A percentile compares a stretch with the other conserved stretches of the same genome.
phyloP scores from a whole-genome alignment of 2,797 vertebrate species.

The Myotis pilosus region DNA sequence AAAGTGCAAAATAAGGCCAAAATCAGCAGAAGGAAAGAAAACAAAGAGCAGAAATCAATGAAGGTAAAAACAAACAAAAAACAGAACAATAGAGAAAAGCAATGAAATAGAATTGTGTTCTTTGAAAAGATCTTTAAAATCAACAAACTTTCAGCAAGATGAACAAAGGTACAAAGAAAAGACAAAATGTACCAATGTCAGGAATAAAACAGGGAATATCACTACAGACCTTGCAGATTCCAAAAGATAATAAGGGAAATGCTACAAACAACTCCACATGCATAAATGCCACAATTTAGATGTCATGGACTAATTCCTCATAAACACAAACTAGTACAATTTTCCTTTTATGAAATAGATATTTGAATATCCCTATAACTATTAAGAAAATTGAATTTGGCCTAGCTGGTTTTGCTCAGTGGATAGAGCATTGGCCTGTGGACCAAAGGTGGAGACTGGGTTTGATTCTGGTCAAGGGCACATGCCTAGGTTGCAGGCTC shows the following conservation, averaged over 20 bases:
- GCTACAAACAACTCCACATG: neutral
- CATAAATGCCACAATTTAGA: neutral
- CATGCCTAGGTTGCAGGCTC: too few relatives aligned
- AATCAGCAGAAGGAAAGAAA: neutral
- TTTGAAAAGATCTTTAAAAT: slow-evolving; percentile 10
- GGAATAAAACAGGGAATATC: neutral
- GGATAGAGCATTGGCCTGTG: too few relatives aligned
- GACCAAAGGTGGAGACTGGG: too few relatives aligned
- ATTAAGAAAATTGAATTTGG: neutral
- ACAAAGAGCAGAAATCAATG: neutral
- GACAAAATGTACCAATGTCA: neutral
- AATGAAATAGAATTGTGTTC: neutral
- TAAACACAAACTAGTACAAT: neutral
- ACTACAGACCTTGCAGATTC: neutral
- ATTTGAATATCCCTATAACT: neutral
- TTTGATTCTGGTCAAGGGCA: too few relatives aligned
- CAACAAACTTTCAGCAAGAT: neutral
- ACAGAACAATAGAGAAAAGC: neutral
- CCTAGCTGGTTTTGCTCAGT: too few relatives aligned
- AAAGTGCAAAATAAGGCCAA: neutral
- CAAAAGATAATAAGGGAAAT: neutral
- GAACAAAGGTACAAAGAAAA: neutral
- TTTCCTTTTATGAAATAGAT: neutral
- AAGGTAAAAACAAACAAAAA: neutral
- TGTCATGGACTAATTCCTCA: neutral